Base-by-base conservation (phyloP, 2,888 invertebrate genomes). In the Campoletis raptor region DNA sequence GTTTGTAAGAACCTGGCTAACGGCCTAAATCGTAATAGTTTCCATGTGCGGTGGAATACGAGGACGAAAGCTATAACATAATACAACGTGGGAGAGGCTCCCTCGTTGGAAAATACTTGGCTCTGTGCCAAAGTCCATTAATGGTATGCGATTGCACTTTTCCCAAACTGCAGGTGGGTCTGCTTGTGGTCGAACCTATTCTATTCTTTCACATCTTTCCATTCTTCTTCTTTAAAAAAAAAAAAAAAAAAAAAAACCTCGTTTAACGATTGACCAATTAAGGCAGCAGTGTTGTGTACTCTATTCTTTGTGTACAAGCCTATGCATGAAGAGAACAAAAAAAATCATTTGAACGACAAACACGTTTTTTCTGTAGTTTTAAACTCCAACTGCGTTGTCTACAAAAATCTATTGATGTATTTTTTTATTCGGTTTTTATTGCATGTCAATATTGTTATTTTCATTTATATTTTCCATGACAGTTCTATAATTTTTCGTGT, bases 81-180 rank as follows among this genome's bases (percentile, higher is more conserved):
- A 18, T 70, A 48, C 42, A 77, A 61, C 30, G 72, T 30, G 10
- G 61, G 61, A 15, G 15, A 61, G 15, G 30, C 37, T 18, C 15
- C 48, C 7, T 36, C 24, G 45, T 67, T 69, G 48, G n/a, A 80
- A 84, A 84, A 84, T 74, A 21, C 30, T 52, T 52, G 85, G 85
- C 80, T 66, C 54, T 10, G 24, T 18, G 72, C 81, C 85, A 81
- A 77, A 77, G 37, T 72, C 70, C 85, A 72, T 77, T 81, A 76
- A 85, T 85, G 70, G 21, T 66, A 54, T 24, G 64, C 30, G 70
- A 77, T 85, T 85, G 70, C 48, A 57, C 69, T 61, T 40, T 74
- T 81, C 70, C 48, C 15, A 77, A 30, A 40, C 36, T 24, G 48
- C 74, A 37, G 74, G 74, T 40, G 64, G 72, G 21, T 18, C 77